phyloP scores from a whole-genome alignment of 2,888 invertebrate genomes.

The Magallana nippona region DNA sequence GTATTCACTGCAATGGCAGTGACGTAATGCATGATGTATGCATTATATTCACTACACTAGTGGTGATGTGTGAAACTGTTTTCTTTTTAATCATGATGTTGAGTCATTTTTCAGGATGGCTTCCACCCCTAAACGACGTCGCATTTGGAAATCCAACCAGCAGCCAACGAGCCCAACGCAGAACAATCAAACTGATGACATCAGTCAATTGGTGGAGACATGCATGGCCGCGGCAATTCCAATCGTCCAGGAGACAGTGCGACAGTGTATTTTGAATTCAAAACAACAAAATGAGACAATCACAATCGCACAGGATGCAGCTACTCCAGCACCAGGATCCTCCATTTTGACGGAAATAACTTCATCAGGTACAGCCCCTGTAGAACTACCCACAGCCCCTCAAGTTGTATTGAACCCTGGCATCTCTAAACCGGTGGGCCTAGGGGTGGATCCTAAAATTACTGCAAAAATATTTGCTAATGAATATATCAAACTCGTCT shows the following conservation, averaged over 20 bases:
- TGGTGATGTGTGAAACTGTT: no score
- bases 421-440: neutral
- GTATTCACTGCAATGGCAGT: no score
- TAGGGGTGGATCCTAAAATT: slow-evolving; percentile 19
- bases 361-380: neutral
- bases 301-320: neutral
- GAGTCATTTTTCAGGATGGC: no score
- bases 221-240: neutral
- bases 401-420: neutral
- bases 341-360: neutral
- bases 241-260: neutral
- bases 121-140: neutral
- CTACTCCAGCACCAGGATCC: neutral
- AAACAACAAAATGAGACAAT: neutral
- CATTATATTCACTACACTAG: no score
- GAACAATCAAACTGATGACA: no score
- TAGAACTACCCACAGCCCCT: neutral
- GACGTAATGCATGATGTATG: no score
- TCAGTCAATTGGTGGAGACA: neutral
- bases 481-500: slow-evolving; percentile 31
- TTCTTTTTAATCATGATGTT: no score
- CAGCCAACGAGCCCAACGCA: neutral
- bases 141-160: neutral
- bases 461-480: slow-evolving; percentile 41
- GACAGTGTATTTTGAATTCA: neutral